Evolutionary conservation across 2,888 invertebrate genomes (phyloP).

Genomic region (Drosophila formosana): DNA sequence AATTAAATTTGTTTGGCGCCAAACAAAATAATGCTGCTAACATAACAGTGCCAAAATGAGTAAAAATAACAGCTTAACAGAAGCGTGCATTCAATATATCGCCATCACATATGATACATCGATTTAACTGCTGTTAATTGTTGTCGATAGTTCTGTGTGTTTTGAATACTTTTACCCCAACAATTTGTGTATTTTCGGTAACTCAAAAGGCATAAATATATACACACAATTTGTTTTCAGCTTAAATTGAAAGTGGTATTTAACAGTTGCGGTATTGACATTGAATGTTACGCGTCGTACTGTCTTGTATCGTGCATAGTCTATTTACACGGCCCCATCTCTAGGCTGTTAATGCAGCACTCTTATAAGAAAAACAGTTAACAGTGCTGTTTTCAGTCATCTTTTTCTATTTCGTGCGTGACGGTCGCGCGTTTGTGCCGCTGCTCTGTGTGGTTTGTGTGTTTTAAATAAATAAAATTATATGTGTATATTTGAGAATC

Average conservation of each 20-base stretch:
- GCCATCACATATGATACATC: background rate
- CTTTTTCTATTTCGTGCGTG: conserved; percentile 55
- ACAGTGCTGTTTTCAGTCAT: conserved; percentile 49
- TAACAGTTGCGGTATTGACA: background rate
- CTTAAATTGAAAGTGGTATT: background rate
- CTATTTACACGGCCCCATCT: conserved; percentile 21
- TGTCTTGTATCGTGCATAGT: background rate
- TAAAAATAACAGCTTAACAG: conserved; percentile 2
- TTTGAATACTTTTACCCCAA: background rate
- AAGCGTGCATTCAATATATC: background rate
- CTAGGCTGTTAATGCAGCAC: conserved; percentile 25
- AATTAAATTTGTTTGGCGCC: background rate
- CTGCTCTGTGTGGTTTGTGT: conserved; percentile 49
- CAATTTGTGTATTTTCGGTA: background rate
- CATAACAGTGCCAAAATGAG: background rate
- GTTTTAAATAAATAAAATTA: conserved; percentile 54
- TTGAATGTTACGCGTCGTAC: background rate
- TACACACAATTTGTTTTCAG: background rate
- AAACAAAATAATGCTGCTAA: background rate
- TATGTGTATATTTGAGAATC: conserved; percentile 27
- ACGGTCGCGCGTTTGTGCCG: conserved; percentile 51
- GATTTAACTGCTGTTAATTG: background rate
- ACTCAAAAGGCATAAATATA: background rate
- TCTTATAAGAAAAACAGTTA: conserved; percentile 53
- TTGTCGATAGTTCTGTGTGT: background rate